These are phyloP conservation scores for Buphagus erythrorhynchus DNA, from an alignment of 2,797 vertebrate species.

Conservation along the genomic window DNA sequence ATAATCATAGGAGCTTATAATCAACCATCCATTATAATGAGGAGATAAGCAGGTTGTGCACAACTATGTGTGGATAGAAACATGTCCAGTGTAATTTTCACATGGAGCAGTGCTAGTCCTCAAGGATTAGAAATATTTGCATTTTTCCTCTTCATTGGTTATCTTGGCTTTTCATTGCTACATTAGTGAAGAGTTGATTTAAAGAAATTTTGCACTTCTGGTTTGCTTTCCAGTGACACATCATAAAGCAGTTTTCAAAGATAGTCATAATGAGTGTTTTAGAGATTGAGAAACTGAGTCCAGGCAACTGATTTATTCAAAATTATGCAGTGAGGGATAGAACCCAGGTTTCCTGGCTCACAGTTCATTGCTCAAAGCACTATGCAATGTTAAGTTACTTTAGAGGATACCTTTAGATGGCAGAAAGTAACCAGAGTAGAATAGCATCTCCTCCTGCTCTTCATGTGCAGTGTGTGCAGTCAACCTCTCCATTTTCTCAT, in stretches of 20 bases:
- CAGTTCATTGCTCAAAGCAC: conserved; percentile 38
- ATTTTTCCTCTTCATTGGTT: neutral
- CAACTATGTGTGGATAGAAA: neutral
- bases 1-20: neutral
- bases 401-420: conserved; percentile 61
- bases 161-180: neutral
- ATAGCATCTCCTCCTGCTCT: conserved; percentile 53
- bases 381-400: conserved; percentile 40
- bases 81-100: neutral
- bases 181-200: neutral
- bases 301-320: neutral
- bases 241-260: neutral
- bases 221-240: neutral
- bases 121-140: neutral
- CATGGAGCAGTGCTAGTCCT: neutral
- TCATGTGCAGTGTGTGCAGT: conserved; percentile 50
- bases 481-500: conserved; percentile 64
- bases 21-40: neutral
- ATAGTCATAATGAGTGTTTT: neutral
- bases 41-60: neutral
- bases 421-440: conserved; percentile 58
- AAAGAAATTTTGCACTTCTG: neutral
- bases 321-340: conserved; percentile 3
- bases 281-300: conserved; percentile 6
- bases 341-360: conserved; percentile 20